phyloP scores from a whole-genome alignment of 2,888 invertebrate genomes.

The Agriopis aurantiaria region DNA sequence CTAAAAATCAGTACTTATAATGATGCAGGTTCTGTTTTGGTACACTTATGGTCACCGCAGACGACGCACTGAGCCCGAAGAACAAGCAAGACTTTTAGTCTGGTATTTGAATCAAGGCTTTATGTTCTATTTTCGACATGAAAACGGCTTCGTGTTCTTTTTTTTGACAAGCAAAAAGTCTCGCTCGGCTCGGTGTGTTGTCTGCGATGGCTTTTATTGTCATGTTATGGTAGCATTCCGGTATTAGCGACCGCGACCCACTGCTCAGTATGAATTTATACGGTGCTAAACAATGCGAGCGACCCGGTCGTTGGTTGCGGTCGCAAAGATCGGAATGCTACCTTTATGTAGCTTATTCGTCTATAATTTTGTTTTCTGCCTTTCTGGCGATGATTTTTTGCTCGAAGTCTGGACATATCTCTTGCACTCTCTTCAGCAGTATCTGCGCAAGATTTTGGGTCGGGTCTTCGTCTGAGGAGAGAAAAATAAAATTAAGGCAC shows the following conservation, averaged over 20 bases:
- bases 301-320: too few species aligned
- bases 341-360: background rate
- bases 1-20: background rate
- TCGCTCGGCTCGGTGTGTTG: background rate
- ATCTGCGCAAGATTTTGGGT: constrained; percentile 77
- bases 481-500: background rate
- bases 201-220: background rate
- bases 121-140: too few species aligned
- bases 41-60: background rate
- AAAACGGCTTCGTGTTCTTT: too few species aligned
- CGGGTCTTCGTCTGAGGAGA: constrained; percentile 71
- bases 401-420: constrained; percentile 69
- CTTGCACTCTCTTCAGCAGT: constrained; percentile 66
- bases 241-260: too few species aligned
- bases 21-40: background rate
- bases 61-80: background rate
- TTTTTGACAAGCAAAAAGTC: too few species aligned
- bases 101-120: background rate
- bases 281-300: too few species aligned
- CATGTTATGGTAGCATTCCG: too few species aligned
- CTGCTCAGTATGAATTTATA: too few species aligned
- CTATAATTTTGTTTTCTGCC: constrained; percentile 19
- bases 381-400: constrained; percentile 38
- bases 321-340: too few species aligned
- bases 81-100: background rate